Base-by-base conservation (phyloP, 1,140 invertebrate genomes). In the Periplaneta americana region DNA sequence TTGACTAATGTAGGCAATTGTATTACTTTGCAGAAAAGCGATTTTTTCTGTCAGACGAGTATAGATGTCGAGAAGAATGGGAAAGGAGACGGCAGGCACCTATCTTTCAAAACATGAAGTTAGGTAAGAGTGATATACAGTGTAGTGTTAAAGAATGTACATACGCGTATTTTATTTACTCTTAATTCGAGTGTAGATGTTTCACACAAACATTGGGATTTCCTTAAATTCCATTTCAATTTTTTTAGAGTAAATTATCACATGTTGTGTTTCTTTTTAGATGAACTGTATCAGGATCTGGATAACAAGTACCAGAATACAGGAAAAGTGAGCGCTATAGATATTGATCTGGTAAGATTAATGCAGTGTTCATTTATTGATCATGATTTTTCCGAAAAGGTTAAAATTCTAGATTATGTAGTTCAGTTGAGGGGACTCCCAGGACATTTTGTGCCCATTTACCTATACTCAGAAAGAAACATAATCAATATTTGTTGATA, bases 21-120 rank as follows among this genome's bases (percentile, higher is more conserved):
- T 85, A 13, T 15, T 83, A 17, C 36, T 6, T 80, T 78, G 33
- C 39, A 83, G 79, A 57, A 17, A 82, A 80, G 33, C 85, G 88
- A 83, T 89, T 87, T 6, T 92, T 91, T 86, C 84, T 95, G 39
- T 92, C 93, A 0, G 90, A 92, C 84, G 90, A 92, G 8, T 96
- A 94, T 86, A 87, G 90, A 83, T 95, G 94, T 84, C 87, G 88
- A 36, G 90, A 93, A 80, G 89, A 89, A 80, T 96, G 94, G 94
- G 90, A 91, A 82, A 86, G 87, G 33, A 87, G 94, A 82, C 86
- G 92, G 2, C 86, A 92, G n/a, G 89, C 89, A 8, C 87, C 92
- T 1, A 82, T 95, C 36, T 83, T 95, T 1, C 88, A 91, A 83
- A 92, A 93, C 88, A 87, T 95, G 15, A 91, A 93, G 80, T 75